Base-by-base conservation (phyloP, 1,140 invertebrate species). In the Leptopilina boulardi region DNA sequence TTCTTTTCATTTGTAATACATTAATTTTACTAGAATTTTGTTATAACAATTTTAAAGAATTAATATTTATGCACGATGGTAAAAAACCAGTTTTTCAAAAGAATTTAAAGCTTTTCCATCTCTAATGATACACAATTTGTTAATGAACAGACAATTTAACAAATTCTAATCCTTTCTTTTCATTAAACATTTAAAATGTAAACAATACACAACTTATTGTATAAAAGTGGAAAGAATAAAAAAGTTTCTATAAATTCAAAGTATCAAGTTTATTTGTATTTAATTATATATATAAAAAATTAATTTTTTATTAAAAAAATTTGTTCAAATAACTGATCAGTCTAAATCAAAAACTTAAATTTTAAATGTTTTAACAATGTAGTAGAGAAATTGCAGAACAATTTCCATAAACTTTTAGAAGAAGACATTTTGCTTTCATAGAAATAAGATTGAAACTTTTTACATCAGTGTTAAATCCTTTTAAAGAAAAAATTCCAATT, bases 401-500 rank as follows among this genome's bases (percentile, higher is more conserved):
- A 44, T 15, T 44, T 44, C 10, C 42, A 44, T n/a, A 15, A 8
- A 44, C 13, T 15, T 44, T 44, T 44, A 44, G 15, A 44, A 44
- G 42, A 44, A 44, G 11, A n/a, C 42, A 44, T n/a, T 44, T 44
- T 44, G 1, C 42, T 44, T 44, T 44, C 4, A 44, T 5, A n/a
- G 42, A 13, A 44, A 0, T 44, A 44, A 44, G 42, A 44, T 44
- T 44, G 4, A 44, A 44, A 44, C 13, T 15, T 44, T 44, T 9
- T 15, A n/a, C 11, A 10, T 15, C 11, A 44, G 42, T 44, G 2
- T 13, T n/a, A 51, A 51, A 51, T 5, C 47, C 47, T 18, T 51
- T 51, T 51, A 51, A 51, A 51, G n/a, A 18, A 51, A 51, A 51
- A n/a, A 18, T 51, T n/a, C 47, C 47, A 51, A 51, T 51, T 51